These are phyloP conservation scores for Onchidella celtica DNA, from an alignment of 2,888 invertebrate genomes.

Conservation along the genomic window DNA sequence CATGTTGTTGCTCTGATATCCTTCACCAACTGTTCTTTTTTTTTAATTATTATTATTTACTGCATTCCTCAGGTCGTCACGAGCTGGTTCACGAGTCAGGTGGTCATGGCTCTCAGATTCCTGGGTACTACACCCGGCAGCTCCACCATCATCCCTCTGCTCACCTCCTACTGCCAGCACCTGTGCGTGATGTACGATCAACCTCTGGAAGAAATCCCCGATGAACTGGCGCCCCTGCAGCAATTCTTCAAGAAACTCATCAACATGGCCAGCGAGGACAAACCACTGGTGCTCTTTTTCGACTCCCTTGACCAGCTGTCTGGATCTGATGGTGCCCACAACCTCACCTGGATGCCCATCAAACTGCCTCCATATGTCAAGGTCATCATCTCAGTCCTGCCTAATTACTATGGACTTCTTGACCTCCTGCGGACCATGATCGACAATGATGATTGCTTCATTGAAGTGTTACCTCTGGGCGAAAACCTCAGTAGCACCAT, in stretches of 20 bases:
- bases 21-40: neutral
- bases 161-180: constrained; percentile 97
- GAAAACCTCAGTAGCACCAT: constrained; percentile 97
- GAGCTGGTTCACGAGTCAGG: constrained; percentile 76
- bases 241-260: constrained; percentile 97
- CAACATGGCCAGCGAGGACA: constrained; percentile 77
- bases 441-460: constrained; percentile 65
- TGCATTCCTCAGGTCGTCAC: constrained; percentile 41
- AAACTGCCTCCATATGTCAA: constrained; percentile 93
- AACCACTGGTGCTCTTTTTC: constrained; percentile 92
- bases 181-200: constrained; percentile 83
- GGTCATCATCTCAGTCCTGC: constrained; percentile 88
- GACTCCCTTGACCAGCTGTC: constrained; percentile 99
- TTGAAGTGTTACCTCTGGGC: constrained; percentile 84
- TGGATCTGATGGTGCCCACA: constrained; percentile 95
- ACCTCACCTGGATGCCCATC: constrained; percentile 97
- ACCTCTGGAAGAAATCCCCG: constrained; percentile 90
- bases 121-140: constrained; percentile 98
- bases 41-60: neutral
- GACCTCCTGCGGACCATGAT: constrained; percentile 72
- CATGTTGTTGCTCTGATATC: no score
- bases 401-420: constrained; percentile 72
- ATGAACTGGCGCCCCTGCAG: constrained; percentile 96
- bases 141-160: constrained; percentile 94
- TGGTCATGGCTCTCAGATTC: constrained; percentile 93